A percentile compares a stretch with the other conserved stretches of the same genome.
Evolutionary conservation across 2,113 vertebrate genomes (phyloP).

Genomic region (Muntiacus muntjak): DNA sequence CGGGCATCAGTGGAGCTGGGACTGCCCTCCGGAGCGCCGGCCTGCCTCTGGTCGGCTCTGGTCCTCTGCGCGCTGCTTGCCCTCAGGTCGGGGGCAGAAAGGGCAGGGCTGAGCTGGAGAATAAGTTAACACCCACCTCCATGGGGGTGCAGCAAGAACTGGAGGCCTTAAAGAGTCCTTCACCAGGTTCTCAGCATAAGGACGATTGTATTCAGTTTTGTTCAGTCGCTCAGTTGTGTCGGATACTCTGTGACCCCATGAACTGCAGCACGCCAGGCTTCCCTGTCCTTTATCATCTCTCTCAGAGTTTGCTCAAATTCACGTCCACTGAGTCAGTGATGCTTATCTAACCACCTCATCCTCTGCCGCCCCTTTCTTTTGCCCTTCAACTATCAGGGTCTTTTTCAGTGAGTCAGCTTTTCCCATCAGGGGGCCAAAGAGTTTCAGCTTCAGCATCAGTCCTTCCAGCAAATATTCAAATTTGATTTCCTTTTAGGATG

Average conservation of each 20-base stretch:
- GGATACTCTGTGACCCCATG: neutral
- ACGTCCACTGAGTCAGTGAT: neutral
- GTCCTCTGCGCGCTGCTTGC: neutral
- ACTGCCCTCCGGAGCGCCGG: neutral
- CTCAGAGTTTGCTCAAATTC: neutral
- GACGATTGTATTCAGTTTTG: neutral
- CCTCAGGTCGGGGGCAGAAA: neutral
- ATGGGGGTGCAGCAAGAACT: neutral
- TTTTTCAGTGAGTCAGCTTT: neutral
- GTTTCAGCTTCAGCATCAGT: neutral
- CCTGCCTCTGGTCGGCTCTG: neutral
- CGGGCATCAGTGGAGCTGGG: neutral
- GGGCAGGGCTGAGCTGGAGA: neutral
- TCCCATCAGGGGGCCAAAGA: neutral
- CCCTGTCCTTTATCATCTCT: neutral
- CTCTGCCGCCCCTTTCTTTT: neutral
- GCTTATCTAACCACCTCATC: neutral
- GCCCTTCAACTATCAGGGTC: neutral
- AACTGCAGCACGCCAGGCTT: neutral
- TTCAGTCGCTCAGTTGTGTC: neutral
- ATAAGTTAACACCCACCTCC: neutral
- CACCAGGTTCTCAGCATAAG: neutral
- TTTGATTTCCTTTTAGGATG: neutral
- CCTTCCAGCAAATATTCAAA: neutral
- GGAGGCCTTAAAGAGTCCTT: neutral